Conservation (phyloP, 2,888 invertebrate species). For the Lucinisca nassula region DNA sequence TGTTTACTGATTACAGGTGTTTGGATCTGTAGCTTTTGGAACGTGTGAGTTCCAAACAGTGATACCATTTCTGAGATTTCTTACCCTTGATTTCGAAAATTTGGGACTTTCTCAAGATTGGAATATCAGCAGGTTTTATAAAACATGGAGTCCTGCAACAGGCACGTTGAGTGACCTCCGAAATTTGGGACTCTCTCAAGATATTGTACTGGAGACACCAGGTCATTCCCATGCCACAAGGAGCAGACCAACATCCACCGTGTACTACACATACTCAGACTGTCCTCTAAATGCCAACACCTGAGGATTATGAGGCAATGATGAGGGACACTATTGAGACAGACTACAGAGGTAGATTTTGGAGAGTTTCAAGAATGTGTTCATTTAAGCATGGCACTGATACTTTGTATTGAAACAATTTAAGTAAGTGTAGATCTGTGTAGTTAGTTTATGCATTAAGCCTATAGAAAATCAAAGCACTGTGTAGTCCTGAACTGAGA, state of each 20-base stretch:
- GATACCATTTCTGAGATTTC: too few relatives aligned
- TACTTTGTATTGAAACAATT: not conserved
- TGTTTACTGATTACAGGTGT: too few relatives aligned
- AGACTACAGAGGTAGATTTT: not conserved
- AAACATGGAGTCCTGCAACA: conserved; percentile 28
- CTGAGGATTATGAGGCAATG: conserved; percentile 1
- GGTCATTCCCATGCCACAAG: not conserved
- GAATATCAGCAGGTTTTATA: conserved; percentile 32
- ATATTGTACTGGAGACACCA: not conserved
- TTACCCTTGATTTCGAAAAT: too few relatives aligned
- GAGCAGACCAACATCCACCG: not conserved
- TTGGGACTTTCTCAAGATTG: too few relatives aligned
- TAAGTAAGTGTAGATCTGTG: not conserved
- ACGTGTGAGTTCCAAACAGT: too few relatives aligned
- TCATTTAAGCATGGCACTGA: not conserved
- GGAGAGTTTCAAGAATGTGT: not conserved
- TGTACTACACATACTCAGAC: not conserved
- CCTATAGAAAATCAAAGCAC: not conserved
- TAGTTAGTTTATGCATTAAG: not conserved
- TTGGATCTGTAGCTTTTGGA: too few relatives aligned
- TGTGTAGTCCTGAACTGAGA: too few relatives aligned
- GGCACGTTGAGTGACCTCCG: conserved; percentile 31
- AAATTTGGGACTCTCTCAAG: too few relatives aligned
- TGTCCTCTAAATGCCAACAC: not conserved
- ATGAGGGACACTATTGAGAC: not conserved